phyloP scores from a whole-genome alignment of 2,113 vertebrate genomes.

The Saccopteryx leptura region DNA sequence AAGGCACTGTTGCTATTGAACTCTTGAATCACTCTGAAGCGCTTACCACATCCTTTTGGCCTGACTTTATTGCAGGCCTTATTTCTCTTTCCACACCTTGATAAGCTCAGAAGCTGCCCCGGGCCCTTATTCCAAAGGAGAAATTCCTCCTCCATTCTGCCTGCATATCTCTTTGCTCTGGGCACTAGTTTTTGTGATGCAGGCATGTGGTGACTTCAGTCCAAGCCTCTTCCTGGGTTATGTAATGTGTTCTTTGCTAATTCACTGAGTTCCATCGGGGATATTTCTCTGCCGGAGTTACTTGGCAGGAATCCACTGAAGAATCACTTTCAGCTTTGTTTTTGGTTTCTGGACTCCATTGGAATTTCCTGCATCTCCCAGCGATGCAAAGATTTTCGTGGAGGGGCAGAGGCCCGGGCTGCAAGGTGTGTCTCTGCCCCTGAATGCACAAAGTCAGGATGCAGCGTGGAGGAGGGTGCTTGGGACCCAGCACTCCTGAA shows the following conservation, averaged over 20 bases:
- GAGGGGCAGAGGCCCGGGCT: background rate
- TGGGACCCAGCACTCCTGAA: background rate
- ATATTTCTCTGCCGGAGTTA: conserved; percentile 31
- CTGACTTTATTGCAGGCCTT: background rate
- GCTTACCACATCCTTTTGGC: background rate
- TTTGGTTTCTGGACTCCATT: conserved; percentile 31
- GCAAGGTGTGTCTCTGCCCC: background rate
- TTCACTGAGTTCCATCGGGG: conserved; percentile 17
- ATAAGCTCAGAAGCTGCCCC: conserved; percentile 50
- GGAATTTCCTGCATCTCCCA: conserved; percentile 61
- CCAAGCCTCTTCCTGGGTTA: background rate
- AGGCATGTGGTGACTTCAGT: background rate
- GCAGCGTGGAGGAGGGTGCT: background rate
- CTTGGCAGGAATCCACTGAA: conserved; percentile 23
- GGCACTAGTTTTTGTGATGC: background rate
- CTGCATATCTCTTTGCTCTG: conserved; percentile 12
- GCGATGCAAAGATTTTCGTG: background rate
- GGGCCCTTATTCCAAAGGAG: conserved; percentile 64
- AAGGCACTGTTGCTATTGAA: background rate
- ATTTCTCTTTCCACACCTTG: conserved; percentile 57
- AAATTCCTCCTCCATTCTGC: conserved; percentile 1
- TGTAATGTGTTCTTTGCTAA: conserved; percentile 57
- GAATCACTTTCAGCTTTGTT: conserved; percentile 66
- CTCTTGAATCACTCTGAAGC: background rate
- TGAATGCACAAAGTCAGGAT: background rate